Evolutionary conservation across 2,888 invertebrate genomes (phyloP), one percentile per base, ranked within the genome.

Genomic region (Watsonalla cultraria): DNA sequence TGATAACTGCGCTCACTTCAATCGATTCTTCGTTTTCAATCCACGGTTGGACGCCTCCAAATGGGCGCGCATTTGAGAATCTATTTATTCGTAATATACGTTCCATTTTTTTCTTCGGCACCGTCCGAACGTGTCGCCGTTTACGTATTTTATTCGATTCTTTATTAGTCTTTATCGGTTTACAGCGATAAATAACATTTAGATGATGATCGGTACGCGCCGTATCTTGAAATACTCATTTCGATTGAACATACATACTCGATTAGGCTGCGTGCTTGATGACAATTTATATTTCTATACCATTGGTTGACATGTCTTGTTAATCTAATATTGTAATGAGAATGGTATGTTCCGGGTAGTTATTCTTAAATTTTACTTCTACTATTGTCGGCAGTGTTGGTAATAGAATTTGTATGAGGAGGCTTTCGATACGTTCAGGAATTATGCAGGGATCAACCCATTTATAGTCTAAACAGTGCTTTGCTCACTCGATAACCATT

Each of bases 151-250:
- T 83, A 84, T 82, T 75, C 72, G 68, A 72, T 64, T 65, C 62
- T 84, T 84, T 82, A 84, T 80, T 74, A 71, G 58, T 61, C 57
- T 75, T 78, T 84, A 86, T 85, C 82, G 72, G 74, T 77, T 81
- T 80, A 80, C 61, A 71, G 76, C 70, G 78, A 73, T 82, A 83
- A 80, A 84, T 82, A 75, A 77, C 63, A 57, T 66, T 65, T 62
- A 68, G 72, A 77, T 74, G 79, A 76, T 70, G 68, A 59, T 54
- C 61, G 61, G 65, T 60, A 60, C 59, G 60, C 55, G 55, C 48
- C 56, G 53, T 72, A 69, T 66, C 72, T 67, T 54, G 66, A 61
- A 64, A 66, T 68, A 66, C 68, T 65, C 61, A 65, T 65, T 69
- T 58, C 58, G 67, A 59, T 60, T 65, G 72, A 66, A 72, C 72